phyloP scores from a whole-genome alignment of 2,888 invertebrate genomes.

The Cosmopolites sordidus region DNA sequence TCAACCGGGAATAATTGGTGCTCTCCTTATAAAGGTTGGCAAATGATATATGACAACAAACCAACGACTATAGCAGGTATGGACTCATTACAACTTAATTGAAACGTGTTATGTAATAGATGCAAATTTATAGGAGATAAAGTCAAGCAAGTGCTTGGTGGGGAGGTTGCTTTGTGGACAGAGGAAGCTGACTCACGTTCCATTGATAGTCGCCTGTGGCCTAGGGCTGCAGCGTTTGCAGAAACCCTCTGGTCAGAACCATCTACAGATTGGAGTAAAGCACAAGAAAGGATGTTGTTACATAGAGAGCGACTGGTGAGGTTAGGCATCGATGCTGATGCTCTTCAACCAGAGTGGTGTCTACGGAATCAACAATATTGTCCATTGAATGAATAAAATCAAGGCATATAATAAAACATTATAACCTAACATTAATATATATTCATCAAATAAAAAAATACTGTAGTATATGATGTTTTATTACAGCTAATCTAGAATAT shows the following conservation, averaged over 20 bases:
- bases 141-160: slow-evolving; percentile 21
- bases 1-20: slow-evolving; percentile 82
- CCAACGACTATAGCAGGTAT: slow-evolving; percentile 56
- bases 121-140: slow-evolving; percentile 7
- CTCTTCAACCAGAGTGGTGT: slow-evolving; percentile 82
- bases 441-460: no score
- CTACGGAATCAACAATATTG: slow-evolving; percentile 73
- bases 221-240: slow-evolving; percentile 24
- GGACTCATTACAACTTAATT: neutral
- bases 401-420: no score
- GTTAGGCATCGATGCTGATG: slow-evolving; percentile 66
- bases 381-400: no score
- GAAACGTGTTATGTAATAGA: neutral
- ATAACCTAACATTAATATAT: no score
- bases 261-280: slow-evolving; percentile 11
- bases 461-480: no score
- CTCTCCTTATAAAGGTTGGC: slow-evolving; percentile 85
- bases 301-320: slow-evolving; percentile 50
- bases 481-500: no score
- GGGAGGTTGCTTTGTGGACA: slow-evolving; percentile 25
- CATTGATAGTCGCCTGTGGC: slow-evolving; percentile 19
- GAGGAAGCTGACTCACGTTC: slow-evolving; percentile 21
- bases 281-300: slow-evolving; percentile 24
- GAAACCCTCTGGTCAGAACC: slow-evolving; percentile 26
- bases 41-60: slow-evolving; percentile 74